Base-by-base conservation (phyloP, 1,140 invertebrate species). In the Bombus cullumanus region DNA sequence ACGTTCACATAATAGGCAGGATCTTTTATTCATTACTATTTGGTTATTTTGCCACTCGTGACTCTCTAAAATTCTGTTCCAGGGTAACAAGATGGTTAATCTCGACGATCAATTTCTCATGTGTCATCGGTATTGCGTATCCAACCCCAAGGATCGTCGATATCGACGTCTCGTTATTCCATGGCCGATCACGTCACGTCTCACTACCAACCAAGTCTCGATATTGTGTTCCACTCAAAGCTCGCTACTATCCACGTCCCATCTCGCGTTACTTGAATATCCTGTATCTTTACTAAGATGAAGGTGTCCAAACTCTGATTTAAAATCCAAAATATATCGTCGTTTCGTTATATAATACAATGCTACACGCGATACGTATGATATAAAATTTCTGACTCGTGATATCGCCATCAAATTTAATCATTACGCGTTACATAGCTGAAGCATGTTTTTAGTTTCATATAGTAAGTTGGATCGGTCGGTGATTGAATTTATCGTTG, bases 181-280 rank as follows among this genome's bases (percentile, higher is more conserved):
- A 41, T 64, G 10, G 57, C 18, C 37, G 34, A 39, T 57, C 15
- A 64, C n/a, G 53, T 77, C 75, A 77, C 37, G 37, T 31, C 9
- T 64, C 28, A n/a, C 25, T 59, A 39, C 25, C 53, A 25, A 31
- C 12, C 59, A 41, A 64, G n/a, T 41, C 39, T 43, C 37, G 59
- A 78, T 78, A 78, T 78, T 37, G 8, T 78, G 37, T n/a, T 34
- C 15, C 2, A 41, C 37, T 78, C 57, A 22, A 78, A 64, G 28
- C 75, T 64, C 34, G 25, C 4, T 28, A 37, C 22, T 57, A 75
- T 59, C 73, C 15, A 6, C 18, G 47, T 74, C 5, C 0, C 34
- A 75, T 75, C 41, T 47, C 22, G 73, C 18, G 10, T 34, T 75
- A 25, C 47, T 37, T 3, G n/a, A 37, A 18, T 57, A 71, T 10